Evolutionary conservation across 2,797 vertebrate genomes (phyloP), one percentile per base, ranked within the genome.

Genomic region (Melanotaenia maccullochi): DNA sequence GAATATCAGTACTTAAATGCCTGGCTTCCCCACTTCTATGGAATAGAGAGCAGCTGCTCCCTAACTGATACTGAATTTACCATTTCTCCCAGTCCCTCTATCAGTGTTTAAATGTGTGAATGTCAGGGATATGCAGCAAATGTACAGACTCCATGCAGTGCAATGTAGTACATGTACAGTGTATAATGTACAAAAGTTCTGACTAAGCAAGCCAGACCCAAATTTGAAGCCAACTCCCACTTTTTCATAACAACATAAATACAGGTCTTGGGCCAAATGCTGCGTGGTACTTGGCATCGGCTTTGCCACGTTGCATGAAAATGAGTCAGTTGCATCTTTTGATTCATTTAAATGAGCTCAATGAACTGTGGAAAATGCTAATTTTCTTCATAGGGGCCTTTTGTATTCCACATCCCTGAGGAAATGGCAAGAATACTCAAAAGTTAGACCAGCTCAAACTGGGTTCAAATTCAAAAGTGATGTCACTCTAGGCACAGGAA

Each of bases 321-420:
- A 90, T 87, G 81, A 91, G 81, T 81, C 78, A 78, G 84, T 88
- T 89, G 85, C 87, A 88, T 87, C 83, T 87, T 90, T 85, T 87
- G 83, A 90, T 87, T 91, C 73, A 87, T 90, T 90, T 79, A 88
- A 92, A 91, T 92, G 79, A 89, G 90, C 83, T 87, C 92, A 90
- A 81, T 44, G 86, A 92, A 90, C 82, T 91, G 91, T 91, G 85
- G 81, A 87, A 86, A 90, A 90, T 88, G 80, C 88, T 90, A 89
- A 93, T 92, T 90, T 88, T 87, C 88, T 87, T 92, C 88, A 87
- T 59, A 75, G 88, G 76, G 72, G 85, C 82, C 80, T 82, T 91
- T 90, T 89, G 87, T 89, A 83, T 85, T 87, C 65, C 73, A 72
- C 64, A 38, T 88, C 86, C 87, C 87, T 60, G 18, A 83, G 90